Evolutionary conservation across 2,113 vertebrate genomes (phyloP), one percentile per base, ranked within the genome.

Genomic region (Amphiprion percula): DNA sequence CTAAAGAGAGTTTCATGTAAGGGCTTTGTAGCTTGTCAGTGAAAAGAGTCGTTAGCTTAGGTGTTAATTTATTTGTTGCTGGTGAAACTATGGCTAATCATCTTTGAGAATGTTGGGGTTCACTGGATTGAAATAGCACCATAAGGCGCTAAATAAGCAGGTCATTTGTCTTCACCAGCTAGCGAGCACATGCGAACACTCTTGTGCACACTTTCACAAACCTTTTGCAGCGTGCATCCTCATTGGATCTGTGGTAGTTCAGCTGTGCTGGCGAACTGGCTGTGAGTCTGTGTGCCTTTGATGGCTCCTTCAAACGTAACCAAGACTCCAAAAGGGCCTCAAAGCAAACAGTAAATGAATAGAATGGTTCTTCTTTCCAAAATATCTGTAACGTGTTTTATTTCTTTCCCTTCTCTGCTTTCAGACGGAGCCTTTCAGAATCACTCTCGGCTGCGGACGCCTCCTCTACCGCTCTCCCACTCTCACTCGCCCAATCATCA

Each of bases 371-470:
- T 71, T 74, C 8, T 59, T 72, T 49, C 52, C 12, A 52, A 37
- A 77, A 23, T 17, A 23, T 21, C 11, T 74, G 4, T 47, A 65
- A 79, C 12, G 0, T 14, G n/a, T 75, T 68, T 63, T 54, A n/a
- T 68, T 59, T 49, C 28, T 63, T 58, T 37, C 28, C 10, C 55
- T 2, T 19, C 66, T 41, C 60, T 37, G 55, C 92, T 96, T 96
- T 91, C 95, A 97, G 94, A 96, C 95, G 33, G 77, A 71, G 95
- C 91, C 74, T 96, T 97, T 92, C 97, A 97, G 86, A 98, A 97
- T 90, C 97, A 97, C 87, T 93, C 97, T 9, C 95, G 97, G 70
- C 96, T 98, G 77, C 93, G 97, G 89, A 99, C 98, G 0, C 98
- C 98, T 0, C 98, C 98, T 0, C 96, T 97, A 4, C 97, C 97